Evolutionary conservation across 2,797 vertebrate genomes (phyloP).

Genomic region (Anguilla pacifica): DNA sequence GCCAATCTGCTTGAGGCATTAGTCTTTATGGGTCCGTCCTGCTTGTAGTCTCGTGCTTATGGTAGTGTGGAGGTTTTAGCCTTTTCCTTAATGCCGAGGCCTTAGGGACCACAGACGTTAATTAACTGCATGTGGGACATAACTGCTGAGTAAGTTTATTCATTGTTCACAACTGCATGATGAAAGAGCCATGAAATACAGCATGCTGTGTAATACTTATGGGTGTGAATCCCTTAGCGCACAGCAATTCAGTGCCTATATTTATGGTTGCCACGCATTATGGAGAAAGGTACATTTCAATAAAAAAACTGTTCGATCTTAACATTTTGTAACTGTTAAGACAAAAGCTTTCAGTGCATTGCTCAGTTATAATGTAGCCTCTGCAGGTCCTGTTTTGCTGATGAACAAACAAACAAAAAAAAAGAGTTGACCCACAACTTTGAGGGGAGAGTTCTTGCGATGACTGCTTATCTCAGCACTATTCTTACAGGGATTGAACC

Average conservation of each 20-base stretch:
- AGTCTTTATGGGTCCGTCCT: neutral
- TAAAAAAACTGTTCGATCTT: neutral
- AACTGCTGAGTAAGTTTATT: neutral
- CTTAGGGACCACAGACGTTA: neutral
- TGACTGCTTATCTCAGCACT: neutral
- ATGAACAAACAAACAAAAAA: slow-evolving; percentile 55
- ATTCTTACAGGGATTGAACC: neutral
- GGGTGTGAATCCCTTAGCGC: neutral
- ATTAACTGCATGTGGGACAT: neutral
- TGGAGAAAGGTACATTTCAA: neutral
- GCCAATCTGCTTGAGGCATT: neutral
- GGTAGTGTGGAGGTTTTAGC: neutral
- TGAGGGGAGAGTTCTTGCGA: slow-evolving; percentile 3
- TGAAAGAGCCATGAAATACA: neutral
- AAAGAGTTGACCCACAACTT: slow-evolving; percentile 52
- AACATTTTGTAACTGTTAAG: neutral
- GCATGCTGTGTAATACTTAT: neutral
- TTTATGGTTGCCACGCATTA: neutral
- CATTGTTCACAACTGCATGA: slow-evolving; percentile 8
- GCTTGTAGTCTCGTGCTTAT: neutral
- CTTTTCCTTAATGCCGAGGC: neutral
- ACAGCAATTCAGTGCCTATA: neutral
- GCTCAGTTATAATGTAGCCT: neutral
- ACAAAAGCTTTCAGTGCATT: neutral
- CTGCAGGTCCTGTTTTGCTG: slow-evolving; percentile 54